Percentiles rank a stretch among this genome's conserved stretches.
Conservation (phyloP, 2,888 invertebrate genomes). For the Phortica magna region DNA sequence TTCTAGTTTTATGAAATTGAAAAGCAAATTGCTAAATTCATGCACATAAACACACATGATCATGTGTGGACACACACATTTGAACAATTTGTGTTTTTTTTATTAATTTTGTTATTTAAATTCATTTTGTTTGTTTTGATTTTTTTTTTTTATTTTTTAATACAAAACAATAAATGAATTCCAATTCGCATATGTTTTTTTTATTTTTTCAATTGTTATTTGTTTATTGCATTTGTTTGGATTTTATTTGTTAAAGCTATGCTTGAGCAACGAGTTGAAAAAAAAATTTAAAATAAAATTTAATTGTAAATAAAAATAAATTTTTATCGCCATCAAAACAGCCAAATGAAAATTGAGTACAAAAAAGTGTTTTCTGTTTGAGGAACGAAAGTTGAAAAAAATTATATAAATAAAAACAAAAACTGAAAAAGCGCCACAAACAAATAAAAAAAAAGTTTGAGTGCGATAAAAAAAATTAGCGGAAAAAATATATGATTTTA, state of each 20-base stretch:
- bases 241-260: constrained; percentile 24
- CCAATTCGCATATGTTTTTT: not conserved
- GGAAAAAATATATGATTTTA: not conserved
- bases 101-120: not conserved
- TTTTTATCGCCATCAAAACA: constrained; percentile 28
- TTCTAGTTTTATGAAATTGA: constrained; percentile 28
- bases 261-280: not conserved
- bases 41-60: not conserved
- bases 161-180: constrained; percentile 22
- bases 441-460: not conserved
- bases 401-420: not conserved
- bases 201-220: not conserved
- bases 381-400: not conserved
- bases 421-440: too few relatives aligned
- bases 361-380: not conserved
- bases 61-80: not conserved
- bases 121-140: not conserved
- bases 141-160: constrained; percentile 1
- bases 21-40: constrained; percentile 24
- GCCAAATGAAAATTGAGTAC: constrained; percentile 14
- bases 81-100: not conserved
- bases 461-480: not conserved
- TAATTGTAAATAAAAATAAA: constrained; percentile 22
- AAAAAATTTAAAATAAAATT: not conserved
- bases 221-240: constrained; percentile 19